Evolutionary conservation across 1,140 invertebrate species (phyloP).

Genomic region (Drosophila obscura): DNA sequence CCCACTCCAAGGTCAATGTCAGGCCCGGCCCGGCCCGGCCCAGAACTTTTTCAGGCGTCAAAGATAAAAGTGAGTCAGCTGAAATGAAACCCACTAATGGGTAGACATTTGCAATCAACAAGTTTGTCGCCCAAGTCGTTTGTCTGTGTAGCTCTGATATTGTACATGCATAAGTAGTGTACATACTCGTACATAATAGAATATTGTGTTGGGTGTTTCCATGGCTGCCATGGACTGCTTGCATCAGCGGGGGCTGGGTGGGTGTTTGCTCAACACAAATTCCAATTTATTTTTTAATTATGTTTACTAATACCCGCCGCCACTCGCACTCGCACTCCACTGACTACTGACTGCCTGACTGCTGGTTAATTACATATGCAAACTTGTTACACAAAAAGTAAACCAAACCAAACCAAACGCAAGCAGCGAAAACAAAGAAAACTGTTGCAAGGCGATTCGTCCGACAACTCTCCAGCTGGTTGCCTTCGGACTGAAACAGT

Average conservation of each 20-base stretch:
- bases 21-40: conserved; percentile 7
- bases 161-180: conserved; percentile 13
- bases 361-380: conserved; percentile 75
- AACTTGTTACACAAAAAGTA: conserved; percentile 74
- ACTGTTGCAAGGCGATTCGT: conserved; percentile 46
- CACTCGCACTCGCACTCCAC: conserved; percentile 38
- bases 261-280: conserved; percentile 46
- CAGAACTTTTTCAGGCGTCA: neutral
- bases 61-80: conserved; percentile 52
- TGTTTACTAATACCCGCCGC: conserved; percentile 76
- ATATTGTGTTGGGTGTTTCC: too few species aligned
- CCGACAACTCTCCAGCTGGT: conserved; percentile 52
- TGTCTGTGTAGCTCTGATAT: neutral
- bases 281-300: conserved; percentile 53
- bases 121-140: conserved; percentile 41
- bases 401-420: conserved; percentile 37
- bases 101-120: conserved; percentile 1
- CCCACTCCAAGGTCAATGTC: conserved; percentile 62
- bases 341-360: too few species aligned
- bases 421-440: conserved; percentile 50
- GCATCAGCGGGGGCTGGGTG: conserved; percentile 36
- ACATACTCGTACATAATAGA: neutral
- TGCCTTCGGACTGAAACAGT: conserved; percentile 12
- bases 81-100: conserved; percentile 21
- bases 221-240: conserved; percentile 20